These are phyloP conservation scores for Psophia crepitans DNA, from an alignment of 2,113 vertebrate species.

Conservation along the genomic window DNA sequence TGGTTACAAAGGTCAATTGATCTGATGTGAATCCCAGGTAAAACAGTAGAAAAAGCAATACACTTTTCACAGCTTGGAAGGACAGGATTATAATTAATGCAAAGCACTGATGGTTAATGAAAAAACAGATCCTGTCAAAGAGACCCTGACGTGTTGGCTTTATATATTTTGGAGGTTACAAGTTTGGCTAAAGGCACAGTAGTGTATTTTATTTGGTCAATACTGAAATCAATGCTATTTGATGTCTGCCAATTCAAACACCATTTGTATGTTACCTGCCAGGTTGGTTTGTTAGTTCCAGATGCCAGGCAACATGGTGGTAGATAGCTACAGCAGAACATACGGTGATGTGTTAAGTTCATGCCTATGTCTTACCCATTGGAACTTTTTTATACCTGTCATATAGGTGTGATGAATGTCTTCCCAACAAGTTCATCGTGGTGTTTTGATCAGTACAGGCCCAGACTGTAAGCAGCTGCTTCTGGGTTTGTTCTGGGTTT, in stretches of 20 bases:
- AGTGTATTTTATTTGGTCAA: neutral
- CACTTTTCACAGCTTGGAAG: neutral
- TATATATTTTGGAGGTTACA: neutral
- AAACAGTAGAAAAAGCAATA: neutral
- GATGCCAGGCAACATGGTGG: accelerated
- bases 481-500: neutral
- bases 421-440: neutral
- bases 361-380: neutral
- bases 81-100: neutral
- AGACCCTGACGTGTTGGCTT: neutral
- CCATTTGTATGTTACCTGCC: neutral
- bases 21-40: neutral
- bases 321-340: neutral
- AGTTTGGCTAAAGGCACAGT: neutral
- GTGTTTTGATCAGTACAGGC: neutral
- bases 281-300: neutral
- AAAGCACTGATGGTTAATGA: neutral
- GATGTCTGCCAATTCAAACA: neutral
- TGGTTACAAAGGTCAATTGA: neutral
- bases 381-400: neutral
- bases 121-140: neutral
- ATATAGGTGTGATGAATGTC: neutral
- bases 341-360: neutral
- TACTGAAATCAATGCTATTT: neutral
- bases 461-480: neutral